Base-by-base conservation (phyloP, 2,797 vertebrate species). In the Muraenolepis orangiensis region DNA sequence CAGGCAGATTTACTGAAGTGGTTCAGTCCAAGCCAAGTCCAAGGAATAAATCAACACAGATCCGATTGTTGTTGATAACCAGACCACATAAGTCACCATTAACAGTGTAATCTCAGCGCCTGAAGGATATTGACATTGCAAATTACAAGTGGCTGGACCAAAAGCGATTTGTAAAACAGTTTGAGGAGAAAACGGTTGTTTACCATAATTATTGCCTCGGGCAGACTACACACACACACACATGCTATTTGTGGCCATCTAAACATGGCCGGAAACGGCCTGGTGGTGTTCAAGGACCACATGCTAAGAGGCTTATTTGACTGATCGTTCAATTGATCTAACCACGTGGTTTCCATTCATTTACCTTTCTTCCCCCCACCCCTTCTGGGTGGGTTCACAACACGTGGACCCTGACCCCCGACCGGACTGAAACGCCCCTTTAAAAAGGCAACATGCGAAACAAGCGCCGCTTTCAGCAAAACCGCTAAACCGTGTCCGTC, bases 81-180 rank as follows among this genome's bases (percentile, higher is more conserved):
- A 84, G 81, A 87, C 82, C 78, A 76, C 70, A 76, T 61, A n/a
- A 64, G 78, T 85, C 81, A 82, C 76, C 74, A 77, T 76, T 78
- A 87, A 88, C 84, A 51, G 67, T 81, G 81, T 87, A 5, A 87
- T 86, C 85, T 83, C 32, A 11, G 14, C 71, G 51, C 80, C 79
- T 84, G 73, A 75, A 88, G 84, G 81, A 85, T 74, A 72, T 66
- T 31, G 26, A 72, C 67, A 68, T 31, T 66, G 73, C 46, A 85
- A 84, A 86, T 85, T 69, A 85, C 61, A 76, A 76, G 74, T 66
- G 23, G 23, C 74, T 64, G 71, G 64, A 57, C 42, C 72, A 78
- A 67, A 78, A 36, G 72, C 67, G 68, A 69, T 34, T n/a, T 36
- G 34, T 26, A 46, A 73, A 72, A 72, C 71, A n/a, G 42, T 72